Conservation (phyloP, 1,140 invertebrate species). For the Drosophila sturtevanti region DNA sequence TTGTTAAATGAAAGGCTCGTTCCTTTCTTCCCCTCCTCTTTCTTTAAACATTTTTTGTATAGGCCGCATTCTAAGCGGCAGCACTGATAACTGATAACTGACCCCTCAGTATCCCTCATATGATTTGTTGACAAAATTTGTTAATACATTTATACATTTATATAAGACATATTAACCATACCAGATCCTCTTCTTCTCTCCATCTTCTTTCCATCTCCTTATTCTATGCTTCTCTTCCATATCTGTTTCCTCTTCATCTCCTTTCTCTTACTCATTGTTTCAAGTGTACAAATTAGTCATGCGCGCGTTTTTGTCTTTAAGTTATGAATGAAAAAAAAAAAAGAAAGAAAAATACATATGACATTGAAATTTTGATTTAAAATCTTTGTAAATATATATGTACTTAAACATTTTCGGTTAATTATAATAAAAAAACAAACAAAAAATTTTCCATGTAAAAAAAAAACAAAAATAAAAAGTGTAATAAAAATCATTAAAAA, state of each 20-base stretch:
- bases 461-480: slow-evolving; percentile 24
- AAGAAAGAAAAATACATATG: slow-evolving; percentile 31
- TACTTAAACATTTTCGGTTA: slow-evolving; percentile 42
- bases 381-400: slow-evolving; percentile 49
- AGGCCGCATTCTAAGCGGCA: slow-evolving; percentile 60
- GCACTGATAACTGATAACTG: slow-evolving; percentile 78
- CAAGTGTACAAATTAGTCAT: slow-evolving; percentile 81
- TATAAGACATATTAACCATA: slow-evolving; percentile 34
- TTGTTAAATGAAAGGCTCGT: too few relatives aligned
- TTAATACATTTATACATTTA: slow-evolving; percentile 46
- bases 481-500: slow-evolving; percentile 38
- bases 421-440: slow-evolving; percentile 44
- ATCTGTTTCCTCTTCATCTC: neutral
- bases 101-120: slow-evolving; percentile 22
- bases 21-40: too few relatives aligned
- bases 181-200: slow-evolving; percentile 16
- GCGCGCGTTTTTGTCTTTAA: slow-evolving; percentile 78
- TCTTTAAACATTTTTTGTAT: neutral
- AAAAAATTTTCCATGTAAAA: slow-evolving; percentile 24
- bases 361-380: slow-evolving; percentile 37
- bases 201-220: slow-evolving; percentile 10
- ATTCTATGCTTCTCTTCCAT: neutral
- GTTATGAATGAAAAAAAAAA: slow-evolving; percentile 62
- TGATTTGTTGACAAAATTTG: slow-evolving; percentile 46
- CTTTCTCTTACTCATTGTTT: slow-evolving; percentile 21